A percentile compares a stretch with the other conserved stretches of the same genome.
Evolutionary conservation across 2,888 invertebrate genomes (phyloP).

Genomic region (Syrphus vitripennis): DNA sequence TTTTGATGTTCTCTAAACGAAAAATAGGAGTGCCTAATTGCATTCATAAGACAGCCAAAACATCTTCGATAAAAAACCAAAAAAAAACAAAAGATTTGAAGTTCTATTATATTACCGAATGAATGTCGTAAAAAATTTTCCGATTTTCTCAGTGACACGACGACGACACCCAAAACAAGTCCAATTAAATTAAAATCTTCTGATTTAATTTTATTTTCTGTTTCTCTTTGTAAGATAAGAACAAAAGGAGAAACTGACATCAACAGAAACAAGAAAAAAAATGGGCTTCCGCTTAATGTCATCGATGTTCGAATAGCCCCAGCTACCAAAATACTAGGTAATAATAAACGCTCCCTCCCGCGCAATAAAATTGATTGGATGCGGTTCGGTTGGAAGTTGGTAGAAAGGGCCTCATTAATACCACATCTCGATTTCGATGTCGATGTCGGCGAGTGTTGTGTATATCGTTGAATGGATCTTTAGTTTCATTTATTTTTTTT

Average conservation of each 20-base stretch:
- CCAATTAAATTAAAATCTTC: conserved; percentile 62
- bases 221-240: conserved; percentile 2
- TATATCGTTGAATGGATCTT: conserved; percentile 23
- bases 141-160: conserved; percentile 27
- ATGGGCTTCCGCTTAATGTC: conserved; percentile 18
- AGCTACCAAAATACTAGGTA: conserved; percentile 49
- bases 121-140: conserved; percentile 47
- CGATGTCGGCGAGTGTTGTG: background rate
- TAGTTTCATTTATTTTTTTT: conserved; percentile 2
- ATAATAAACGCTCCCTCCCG: conserved; percentile 62
- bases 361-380: conserved; percentile 70
- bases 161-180: conserved; percentile 45
- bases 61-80: background rate
- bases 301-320: conserved; percentile 48
- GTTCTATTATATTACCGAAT: conserved; percentile 26
- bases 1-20: conserved; percentile 36
- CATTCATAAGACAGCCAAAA: background rate
- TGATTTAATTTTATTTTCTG: conserved; percentile 45
- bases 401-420: conserved; percentile 58
- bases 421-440: conserved; percentile 22
- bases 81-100: conserved; percentile 37
- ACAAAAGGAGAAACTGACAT: conserved; percentile 1
- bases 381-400: conserved; percentile 56
- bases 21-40: conserved; percentile 18
- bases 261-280: background rate